Base-by-base conservation (phyloP, 2,888 invertebrate genomes). In the Eurytoma californica region DNA sequence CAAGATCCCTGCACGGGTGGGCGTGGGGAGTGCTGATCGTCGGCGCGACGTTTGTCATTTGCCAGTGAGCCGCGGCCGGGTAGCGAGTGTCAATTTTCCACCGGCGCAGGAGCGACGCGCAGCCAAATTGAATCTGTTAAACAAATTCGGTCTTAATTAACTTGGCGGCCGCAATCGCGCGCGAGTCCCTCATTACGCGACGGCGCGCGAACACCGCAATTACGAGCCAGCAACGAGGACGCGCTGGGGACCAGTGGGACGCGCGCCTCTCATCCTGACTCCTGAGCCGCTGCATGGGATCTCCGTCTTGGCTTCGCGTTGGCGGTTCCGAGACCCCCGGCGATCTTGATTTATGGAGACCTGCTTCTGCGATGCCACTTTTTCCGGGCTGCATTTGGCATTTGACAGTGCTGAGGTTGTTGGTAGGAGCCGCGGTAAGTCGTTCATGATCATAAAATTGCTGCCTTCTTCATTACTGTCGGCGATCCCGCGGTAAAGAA, bases 111-210 rank as follows among this genome's bases (percentile, higher is more conserved):
- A 55, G 53, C 65, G 57, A 18, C 20, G 49, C 70, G 49, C 68
- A 77, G 74, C 77, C 66, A 65, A 74, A 80, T 69, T 80, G 58
- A 74, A 80, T 78, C 77, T 75, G 58, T 72, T 76, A 78, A 78
- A 78, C 78, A 81, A 81, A 81, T 81, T 78, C 66, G 39, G 72
- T 72, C 80, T 81, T 78, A 75, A 81, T 81, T 63, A 81, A 72
- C 75, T 78, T 81, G 78, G 16, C 55, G 39, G 75, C 72, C 60
- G 39, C n/a, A 14, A 14, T 13, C 53, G 66, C 24, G 18, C 5
- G 16, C 24, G 12, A 20, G 14, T 60, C 70, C 28, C 28, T 2
- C 39, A 63, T 14, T 47, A 72, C 72, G 69, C 60, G 58, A 58
- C 69, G 30, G 49, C 18, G 55, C 47, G 70, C 28, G 53, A 13